Conservation (phyloP, 2,113 vertebrate species). For the Corythornis vintsioides region DNA sequence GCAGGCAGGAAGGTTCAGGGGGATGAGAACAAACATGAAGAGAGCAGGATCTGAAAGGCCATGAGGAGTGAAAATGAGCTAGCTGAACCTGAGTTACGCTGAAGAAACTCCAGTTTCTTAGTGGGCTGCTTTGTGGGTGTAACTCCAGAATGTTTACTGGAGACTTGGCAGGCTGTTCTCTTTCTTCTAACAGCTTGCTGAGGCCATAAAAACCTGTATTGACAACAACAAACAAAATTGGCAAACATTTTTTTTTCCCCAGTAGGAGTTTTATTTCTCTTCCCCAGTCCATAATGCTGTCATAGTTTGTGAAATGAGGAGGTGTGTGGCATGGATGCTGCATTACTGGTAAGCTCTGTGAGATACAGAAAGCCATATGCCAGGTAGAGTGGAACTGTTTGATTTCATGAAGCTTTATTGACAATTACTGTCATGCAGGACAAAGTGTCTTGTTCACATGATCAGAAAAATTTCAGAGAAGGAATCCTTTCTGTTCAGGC, state of each 20-base stretch:
- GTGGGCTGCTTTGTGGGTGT: neutral
- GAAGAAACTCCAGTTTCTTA: neutral
- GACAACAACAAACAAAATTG: neutral
- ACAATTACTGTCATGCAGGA: neutral
- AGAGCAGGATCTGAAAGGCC: neutral
- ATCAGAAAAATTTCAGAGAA: neutral
- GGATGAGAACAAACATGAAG: constrained; percentile 3
- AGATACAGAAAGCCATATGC: neutral
- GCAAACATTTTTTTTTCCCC: neutral
- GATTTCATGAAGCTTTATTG: too few species aligned
- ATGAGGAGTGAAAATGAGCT: constrained; percentile 5
- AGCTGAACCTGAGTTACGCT: neutral
- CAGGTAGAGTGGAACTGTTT: neutral
- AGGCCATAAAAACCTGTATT: neutral
- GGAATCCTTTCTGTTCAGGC: neutral
- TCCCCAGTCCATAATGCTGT: neutral
- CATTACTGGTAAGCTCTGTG: neutral
- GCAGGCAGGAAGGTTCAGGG: neutral
- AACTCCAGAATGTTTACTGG: constrained; percentile 14
- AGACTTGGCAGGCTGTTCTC: constrained; percentile 25
- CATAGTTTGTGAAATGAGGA: neutral
- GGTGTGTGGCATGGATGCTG: neutral
- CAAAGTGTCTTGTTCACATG: neutral
- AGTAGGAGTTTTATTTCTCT: neutral
- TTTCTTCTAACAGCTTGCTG: constrained; percentile 23